A percentile compares a stretch with the other conserved stretches of the same genome.
Evolutionary conservation across 2,797 vertebrate species (phyloP).

Genomic region (Pagetopsis macropterus): DNA sequence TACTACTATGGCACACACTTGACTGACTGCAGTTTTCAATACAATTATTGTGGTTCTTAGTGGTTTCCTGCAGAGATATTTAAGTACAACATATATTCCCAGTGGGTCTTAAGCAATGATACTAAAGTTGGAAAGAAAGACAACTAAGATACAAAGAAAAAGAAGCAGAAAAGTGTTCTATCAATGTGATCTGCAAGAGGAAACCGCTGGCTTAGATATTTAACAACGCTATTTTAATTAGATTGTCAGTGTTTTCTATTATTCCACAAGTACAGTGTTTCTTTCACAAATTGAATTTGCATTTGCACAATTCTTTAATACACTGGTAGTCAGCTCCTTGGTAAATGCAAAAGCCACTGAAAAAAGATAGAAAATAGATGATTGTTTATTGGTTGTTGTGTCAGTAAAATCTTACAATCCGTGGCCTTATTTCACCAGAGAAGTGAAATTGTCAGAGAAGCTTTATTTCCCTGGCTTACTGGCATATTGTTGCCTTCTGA

Average conservation of each 20-base stretch:
- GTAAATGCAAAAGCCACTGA: neutral
- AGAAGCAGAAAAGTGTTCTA: neutral
- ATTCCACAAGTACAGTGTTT: neutral
- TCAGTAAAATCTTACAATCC: neutral
- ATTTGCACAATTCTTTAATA: neutral
- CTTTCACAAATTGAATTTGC: neutral
- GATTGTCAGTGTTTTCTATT: neutral
- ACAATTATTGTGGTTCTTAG: neutral
- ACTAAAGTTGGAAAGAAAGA: neutral
- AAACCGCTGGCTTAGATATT: too few relatives aligned
- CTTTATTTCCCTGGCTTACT: neutral
- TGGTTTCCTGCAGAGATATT: neutral
- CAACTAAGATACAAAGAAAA: neutral
- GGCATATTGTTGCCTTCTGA: neutral
- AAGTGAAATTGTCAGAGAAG: too few relatives aligned
- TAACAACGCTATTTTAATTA: neutral
- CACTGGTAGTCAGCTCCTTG: neutral
- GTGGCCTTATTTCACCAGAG: neutral
- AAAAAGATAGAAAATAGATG: neutral
- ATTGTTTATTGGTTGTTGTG: conserved; percentile 11
- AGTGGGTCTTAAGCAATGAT: neutral
- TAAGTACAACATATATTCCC: neutral
- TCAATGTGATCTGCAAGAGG: neutral
- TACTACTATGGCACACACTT: neutral
- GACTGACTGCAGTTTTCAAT: neutral